phyloP scores from a whole-genome alignment of 1,140 invertebrate species.

The Dryas iulia region DNA sequence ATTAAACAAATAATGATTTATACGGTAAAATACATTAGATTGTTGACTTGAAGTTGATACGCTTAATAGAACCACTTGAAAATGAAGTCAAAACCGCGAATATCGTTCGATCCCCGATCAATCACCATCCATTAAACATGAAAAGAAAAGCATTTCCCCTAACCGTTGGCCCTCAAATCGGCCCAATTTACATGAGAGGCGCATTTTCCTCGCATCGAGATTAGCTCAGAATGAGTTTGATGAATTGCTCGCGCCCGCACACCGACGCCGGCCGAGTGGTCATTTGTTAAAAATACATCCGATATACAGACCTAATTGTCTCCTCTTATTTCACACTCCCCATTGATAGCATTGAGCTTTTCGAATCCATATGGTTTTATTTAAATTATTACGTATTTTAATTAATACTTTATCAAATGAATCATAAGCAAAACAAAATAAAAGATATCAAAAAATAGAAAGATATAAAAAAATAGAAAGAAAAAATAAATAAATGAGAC shows the following conservation, averaged over 20 bases:
- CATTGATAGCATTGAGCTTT: conserved; percentile 60
- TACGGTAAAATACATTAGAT: conserved; percentile 7
- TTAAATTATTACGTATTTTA: background rate
- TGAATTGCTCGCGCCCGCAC: conserved; percentile 72
- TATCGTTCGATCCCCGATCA: conserved; percentile 76
- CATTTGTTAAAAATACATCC: conserved; percentile 80
- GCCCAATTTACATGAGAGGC: conserved; percentile 80
- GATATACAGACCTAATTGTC: conserved; percentile 78
- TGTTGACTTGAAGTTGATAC: conserved; percentile 35
- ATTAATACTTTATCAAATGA: no score
- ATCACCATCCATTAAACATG: conserved; percentile 80
- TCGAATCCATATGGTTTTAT: conserved; percentile 48
- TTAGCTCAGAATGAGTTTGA: conserved; percentile 80
- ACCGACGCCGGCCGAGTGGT: conserved; percentile 52
- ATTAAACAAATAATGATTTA: background rate
- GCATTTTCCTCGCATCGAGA: conserved; percentile 79
- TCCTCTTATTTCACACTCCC: conserved; percentile 77
- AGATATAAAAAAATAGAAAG: conserved; percentile 28
- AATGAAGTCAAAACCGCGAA: conserved; percentile 74
- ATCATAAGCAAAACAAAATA: conserved; percentile 1
- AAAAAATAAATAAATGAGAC: background rate
- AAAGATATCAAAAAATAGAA: conserved; percentile 25
- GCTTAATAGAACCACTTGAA: conserved; percentile 66
- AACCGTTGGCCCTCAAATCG: conserved; percentile 75
- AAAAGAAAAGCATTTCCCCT: conserved; percentile 78